phyloP scores from a whole-genome alignment of 2,113 vertebrate species.

The Leucosticte australis region DNA sequence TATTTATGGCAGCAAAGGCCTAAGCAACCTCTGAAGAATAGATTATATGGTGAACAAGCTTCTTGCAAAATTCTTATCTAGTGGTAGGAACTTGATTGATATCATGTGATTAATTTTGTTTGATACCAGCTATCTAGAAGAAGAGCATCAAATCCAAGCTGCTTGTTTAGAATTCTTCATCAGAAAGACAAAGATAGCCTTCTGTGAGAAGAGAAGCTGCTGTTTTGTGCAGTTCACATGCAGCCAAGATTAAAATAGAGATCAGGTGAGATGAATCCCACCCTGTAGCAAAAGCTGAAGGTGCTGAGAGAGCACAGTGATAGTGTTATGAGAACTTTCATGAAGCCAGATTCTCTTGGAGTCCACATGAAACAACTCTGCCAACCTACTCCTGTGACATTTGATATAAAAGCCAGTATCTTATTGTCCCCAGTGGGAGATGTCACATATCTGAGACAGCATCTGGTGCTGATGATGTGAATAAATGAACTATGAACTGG shows the following conservation, averaged over 20 bases:
- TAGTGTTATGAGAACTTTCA: neutral
- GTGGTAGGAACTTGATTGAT: neutral
- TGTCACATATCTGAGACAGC: neutral
- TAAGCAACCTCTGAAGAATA: neutral
- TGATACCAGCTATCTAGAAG: neutral
- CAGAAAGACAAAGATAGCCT: neutral
- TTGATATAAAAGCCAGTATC: neutral
- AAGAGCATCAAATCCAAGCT: neutral
- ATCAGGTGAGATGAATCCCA: neutral
- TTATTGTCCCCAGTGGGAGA: neutral
- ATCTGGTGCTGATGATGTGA: conserved; percentile 10
- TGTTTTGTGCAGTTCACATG: neutral
- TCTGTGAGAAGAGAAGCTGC: neutral
- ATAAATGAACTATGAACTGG: conserved; percentile 8
- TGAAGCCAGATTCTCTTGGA: neutral
- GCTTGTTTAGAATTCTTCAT: neutral
- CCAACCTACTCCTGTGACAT: neutral
- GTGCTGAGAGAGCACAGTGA: neutral
- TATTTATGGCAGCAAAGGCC: neutral
- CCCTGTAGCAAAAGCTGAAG: neutral
- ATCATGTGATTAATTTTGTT: neutral
- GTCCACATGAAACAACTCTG: neutral
- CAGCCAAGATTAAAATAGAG: neutral
- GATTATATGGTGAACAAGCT: neutral
- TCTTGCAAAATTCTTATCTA: neutral